Evolutionary conservation across 2,888 invertebrate genomes (phyloP).

Genomic region (Carcina quercana): DNA sequence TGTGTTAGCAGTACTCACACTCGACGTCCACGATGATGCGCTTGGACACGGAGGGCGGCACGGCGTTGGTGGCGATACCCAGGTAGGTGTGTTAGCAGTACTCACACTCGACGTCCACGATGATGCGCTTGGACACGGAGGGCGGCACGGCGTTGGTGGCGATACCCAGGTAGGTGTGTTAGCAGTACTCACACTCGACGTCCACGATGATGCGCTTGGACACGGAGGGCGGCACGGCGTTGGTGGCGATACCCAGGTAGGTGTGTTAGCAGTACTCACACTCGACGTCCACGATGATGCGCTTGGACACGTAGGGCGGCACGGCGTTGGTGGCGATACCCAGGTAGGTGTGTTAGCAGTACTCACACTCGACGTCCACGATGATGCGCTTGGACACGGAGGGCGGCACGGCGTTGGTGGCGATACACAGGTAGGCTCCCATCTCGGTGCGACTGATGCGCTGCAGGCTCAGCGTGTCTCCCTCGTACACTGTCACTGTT

Average conservation of each 20-base stretch:
- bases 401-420: constrained; percentile 91
- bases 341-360: too few relatives aligned
- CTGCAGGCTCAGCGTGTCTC: constrained; percentile 88
- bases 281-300: too few relatives aligned
- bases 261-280: too few relatives aligned
- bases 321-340: too few relatives aligned
- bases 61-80: constrained; percentile 88
- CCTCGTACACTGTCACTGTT: constrained; percentile 88
- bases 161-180: constrained; percentile 86
- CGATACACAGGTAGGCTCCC: constrained; percentile 89
- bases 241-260: constrained; percentile 88
- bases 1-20: constrained; percentile 85
- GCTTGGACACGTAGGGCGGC: too few relatives aligned
- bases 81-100: constrained; percentile 81
- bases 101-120: constrained; percentile 93
- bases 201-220: constrained; percentile 94
- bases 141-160: constrained; percentile 92
- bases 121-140: constrained; percentile 93
- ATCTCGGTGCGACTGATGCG: constrained; percentile 92
- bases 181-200: constrained; percentile 88
- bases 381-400: constrained; percentile 94
- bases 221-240: constrained; percentile 92
- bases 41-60: constrained; percentile 94
- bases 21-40: constrained; percentile 93
- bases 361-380: constrained; percentile 92